phyloP scores from a whole-genome alignment of 2,888 invertebrate species.

The Hoplodrina blanda region DNA sequence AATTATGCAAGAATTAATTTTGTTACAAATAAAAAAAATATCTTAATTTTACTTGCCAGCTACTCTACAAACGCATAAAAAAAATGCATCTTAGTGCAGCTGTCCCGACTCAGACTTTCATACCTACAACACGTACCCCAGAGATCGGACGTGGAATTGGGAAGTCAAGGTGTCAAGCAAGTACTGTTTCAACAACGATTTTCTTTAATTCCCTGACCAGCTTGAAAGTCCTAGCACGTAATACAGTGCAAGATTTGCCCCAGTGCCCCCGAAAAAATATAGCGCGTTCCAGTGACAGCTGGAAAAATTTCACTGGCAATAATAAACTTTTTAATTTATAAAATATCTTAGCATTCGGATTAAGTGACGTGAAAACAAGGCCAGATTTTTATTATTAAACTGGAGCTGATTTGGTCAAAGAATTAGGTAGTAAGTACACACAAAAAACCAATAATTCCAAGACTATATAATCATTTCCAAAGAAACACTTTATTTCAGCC shows the following conservation, averaged over 20 bases:
- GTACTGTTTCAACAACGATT: background rate
- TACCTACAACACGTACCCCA: background rate
- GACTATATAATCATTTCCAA: too few relatives aligned
- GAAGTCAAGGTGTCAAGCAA: slow-evolving; percentile 26
- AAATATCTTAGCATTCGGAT: background rate
- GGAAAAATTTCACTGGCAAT: slow-evolving; percentile 20
- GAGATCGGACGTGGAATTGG: slow-evolving; percentile 7
- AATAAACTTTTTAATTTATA: slow-evolving; percentile 25
- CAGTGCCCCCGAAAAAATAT: slow-evolving; percentile 11
- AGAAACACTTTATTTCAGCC: too few relatives aligned
- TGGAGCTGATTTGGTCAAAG: background rate
- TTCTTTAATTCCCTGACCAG: slow-evolving; percentile 13
- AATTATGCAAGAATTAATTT: too few relatives aligned
- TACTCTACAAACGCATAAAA: too few relatives aligned
- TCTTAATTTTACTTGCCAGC: too few relatives aligned
- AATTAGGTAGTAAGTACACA: background rate
- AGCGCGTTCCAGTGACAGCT: slow-evolving; percentile 10
- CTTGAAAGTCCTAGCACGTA: slow-evolving; percentile 47
- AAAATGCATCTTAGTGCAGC: background rate
- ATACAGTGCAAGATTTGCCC: slow-evolving; percentile 12
- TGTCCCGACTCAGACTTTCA: background rate
- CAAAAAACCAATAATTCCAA: too few relatives aligned
- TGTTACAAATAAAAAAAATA: too few relatives aligned
- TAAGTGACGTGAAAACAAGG: background rate
- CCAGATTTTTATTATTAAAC: slow-evolving; percentile 13